A percentile compares a stretch with the other conserved stretches of the same genome.
Evolutionary conservation across 2,113 vertebrate genomes (phyloP).

Genomic region (human): DNA sequence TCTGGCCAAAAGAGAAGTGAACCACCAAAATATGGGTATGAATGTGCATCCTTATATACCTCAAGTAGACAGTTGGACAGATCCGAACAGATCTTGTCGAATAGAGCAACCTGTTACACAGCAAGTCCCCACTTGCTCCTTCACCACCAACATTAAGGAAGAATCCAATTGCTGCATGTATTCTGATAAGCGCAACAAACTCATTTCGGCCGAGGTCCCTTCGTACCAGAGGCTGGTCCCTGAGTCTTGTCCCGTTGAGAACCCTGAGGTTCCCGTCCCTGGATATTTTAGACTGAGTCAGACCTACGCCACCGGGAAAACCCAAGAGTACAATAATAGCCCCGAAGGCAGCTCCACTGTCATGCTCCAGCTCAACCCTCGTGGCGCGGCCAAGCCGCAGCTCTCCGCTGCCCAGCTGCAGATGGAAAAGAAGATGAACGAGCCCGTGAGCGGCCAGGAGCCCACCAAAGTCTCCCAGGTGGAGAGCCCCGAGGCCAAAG

Average conservation of each 20-base stretch:
- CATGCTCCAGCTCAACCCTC: conserved; percentile 95
- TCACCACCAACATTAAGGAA: conserved; percentile 98
- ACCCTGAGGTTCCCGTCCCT: conserved; percentile 98
- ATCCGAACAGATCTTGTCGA: conserved; percentile 96
- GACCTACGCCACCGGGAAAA: conserved; percentile 96
- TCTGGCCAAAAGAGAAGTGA: conserved; percentile 98
- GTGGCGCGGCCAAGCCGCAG: conserved; percentile 94
- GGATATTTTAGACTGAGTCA: conserved; percentile 99
- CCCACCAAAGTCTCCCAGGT: conserved; percentile 89
- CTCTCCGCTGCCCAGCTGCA: conserved; percentile 91
- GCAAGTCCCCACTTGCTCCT: conserved; percentile 96
- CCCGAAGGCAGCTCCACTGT: conserved; percentile 93
- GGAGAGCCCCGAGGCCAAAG: conserved; percentile 92
- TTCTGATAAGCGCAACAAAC: conserved; percentile 98
- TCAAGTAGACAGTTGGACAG: conserved; percentile 99
- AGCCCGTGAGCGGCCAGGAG: conserved; percentile 88
- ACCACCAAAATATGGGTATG: conserved; percentile 99
- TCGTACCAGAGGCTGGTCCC: conserved; percentile 94
- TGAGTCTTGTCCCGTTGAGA: conserved; percentile 94
- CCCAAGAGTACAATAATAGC: conserved; percentile 95
- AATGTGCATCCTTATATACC: conserved; percentile 99
- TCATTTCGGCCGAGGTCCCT: conserved; percentile 92
- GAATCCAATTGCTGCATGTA: conserved; percentile 99
- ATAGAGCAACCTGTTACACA: conserved; percentile 96
- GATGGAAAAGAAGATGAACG: conserved; percentile 93